Percentiles rank a stretch among this genome's conserved stretches.
phyloP scores from a whole-genome alignment of 2,888 invertebrate species.

The Blastobasis adustella region DNA sequence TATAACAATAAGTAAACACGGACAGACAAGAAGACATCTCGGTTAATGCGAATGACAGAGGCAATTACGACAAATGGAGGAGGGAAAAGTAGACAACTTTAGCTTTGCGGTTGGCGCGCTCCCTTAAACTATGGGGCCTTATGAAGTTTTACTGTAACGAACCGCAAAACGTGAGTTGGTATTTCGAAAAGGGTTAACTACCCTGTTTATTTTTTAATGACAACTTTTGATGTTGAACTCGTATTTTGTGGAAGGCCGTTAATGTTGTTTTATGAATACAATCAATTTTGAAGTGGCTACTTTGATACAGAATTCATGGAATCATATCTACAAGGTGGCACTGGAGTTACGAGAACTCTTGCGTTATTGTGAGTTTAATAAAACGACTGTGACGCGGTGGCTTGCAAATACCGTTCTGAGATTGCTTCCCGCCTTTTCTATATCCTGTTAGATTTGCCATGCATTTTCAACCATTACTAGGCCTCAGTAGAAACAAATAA shows the following conservation, averaged over 20 bases:
- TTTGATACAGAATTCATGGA: too few relatives aligned
- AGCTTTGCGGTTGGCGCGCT: constrained; percentile 13
- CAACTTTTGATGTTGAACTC: constrained; percentile 25
- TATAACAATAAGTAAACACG: constrained; percentile 7
- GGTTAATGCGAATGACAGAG: constrained; percentile 10
- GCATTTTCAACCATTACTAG: too few relatives aligned
- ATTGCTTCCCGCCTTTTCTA: too few relatives aligned
- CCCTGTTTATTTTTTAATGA: constrained; percentile 21
- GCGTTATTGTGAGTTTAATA: too few relatives aligned
- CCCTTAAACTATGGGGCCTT: neutral
- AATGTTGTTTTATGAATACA: neutral
- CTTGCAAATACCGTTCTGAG: too few relatives aligned
- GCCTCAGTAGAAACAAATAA: too few relatives aligned
- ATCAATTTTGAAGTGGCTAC: too few relatives aligned
- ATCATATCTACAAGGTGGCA: too few relatives aligned
- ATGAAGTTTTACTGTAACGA: constrained; percentile 4
- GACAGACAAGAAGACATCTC: constrained; percentile 9
- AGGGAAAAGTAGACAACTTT: constrained; percentile 2
- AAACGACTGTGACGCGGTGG: too few relatives aligned
- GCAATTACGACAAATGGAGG: constrained; percentile 9
- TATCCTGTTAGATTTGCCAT: too few relatives aligned
- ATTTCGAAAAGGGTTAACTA: constrained; percentile 1
- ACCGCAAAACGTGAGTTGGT: constrained; percentile 12
- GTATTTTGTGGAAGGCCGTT: constrained; percentile 13
- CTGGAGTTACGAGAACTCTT: too few relatives aligned